Evolutionary conservation across 2,113 vertebrate genomes (phyloP).

Genomic region (Seriola dumerili): DNA sequence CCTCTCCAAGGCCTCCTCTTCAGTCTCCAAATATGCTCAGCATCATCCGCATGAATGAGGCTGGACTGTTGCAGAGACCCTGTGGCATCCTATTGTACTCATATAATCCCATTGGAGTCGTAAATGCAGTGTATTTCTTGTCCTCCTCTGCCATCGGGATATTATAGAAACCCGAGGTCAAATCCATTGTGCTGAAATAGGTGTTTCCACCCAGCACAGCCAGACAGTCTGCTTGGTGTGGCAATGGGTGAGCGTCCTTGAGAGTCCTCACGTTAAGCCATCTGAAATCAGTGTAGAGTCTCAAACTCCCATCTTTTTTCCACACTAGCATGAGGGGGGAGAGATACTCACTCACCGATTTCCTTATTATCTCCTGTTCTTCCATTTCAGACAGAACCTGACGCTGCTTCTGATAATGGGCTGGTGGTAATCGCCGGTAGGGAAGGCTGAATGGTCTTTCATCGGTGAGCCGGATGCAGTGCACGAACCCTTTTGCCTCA

Average conservation of each 20-base stretch:
- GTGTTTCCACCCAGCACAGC: conserved; percentile 4
- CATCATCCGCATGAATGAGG: conserved; percentile 13
- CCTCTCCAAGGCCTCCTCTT: background rate
- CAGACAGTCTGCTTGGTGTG: conserved; percentile 20
- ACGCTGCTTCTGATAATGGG: background rate
- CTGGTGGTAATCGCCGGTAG: background rate
- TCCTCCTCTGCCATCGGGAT: conserved; percentile 6
- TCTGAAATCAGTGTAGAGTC: conserved; percentile 18
- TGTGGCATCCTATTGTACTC: conserved; percentile 5
- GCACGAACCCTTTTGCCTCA: background rate
- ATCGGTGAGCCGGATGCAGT: conserved; percentile 1
- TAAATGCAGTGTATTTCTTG: conserved; percentile 14
- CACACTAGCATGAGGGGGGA: conserved; percentile 22
- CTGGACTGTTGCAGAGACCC: conserved; percentile 13
- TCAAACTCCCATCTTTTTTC: conserved; percentile 25
- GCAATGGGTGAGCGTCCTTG: conserved; percentile 13
- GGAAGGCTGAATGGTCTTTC: background rate
- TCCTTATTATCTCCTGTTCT: background rate
- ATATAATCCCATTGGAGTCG: background rate
- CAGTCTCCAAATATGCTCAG: conserved; percentile 19
- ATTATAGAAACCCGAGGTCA: conserved; percentile 13
- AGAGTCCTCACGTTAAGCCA: background rate
- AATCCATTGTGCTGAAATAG: background rate
- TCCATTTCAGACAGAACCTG: conserved; percentile 23
- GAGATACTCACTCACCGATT: background rate